phyloP scores from a whole-genome alignment of 2,888 invertebrate species.

The Eupithecia tripunctaria region DNA sequence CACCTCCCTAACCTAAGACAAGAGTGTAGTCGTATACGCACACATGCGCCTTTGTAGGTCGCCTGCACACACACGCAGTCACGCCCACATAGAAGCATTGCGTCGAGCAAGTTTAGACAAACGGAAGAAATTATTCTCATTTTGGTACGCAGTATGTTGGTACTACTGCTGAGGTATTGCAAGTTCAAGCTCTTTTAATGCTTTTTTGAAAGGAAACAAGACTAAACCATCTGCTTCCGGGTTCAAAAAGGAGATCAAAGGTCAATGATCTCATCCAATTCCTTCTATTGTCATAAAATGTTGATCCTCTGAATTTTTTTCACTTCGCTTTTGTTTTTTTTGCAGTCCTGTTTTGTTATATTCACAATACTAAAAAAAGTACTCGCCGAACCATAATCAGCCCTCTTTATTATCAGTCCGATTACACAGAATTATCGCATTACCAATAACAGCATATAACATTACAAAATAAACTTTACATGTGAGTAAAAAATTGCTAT shows the following conservation, averaged over 20 bases:
- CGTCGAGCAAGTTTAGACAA: constrained; percentile 83
- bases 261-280: background rate
- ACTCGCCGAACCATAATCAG: constrained; percentile 18
- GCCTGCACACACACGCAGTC: constrained; percentile 56
- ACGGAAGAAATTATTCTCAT: constrained; percentile 84
- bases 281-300: background rate
- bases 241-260: background rate
- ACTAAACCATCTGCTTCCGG: background rate
- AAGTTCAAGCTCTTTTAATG: constrained; percentile 20
- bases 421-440: constrained; percentile 35
- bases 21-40: constrained; percentile 67
- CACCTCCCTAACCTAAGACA: constrained; percentile 85
- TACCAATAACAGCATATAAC: constrained; percentile 34
- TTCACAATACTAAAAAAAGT: background rate
- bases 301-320: background rate
- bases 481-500: constrained; percentile 52
- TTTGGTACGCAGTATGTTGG: constrained; percentile 64
- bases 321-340: background rate
- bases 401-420: constrained; percentile 28
- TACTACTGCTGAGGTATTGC: constrained; percentile 41
- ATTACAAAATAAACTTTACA: constrained; percentile 37
- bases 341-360: background rate
- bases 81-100: constrained; percentile 69
- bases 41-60: constrained; percentile 61
- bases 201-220: background rate